Evolutionary conservation across 2,797 vertebrate genomes (phyloP).

Genomic region (Meriones psammophilus): DNA sequence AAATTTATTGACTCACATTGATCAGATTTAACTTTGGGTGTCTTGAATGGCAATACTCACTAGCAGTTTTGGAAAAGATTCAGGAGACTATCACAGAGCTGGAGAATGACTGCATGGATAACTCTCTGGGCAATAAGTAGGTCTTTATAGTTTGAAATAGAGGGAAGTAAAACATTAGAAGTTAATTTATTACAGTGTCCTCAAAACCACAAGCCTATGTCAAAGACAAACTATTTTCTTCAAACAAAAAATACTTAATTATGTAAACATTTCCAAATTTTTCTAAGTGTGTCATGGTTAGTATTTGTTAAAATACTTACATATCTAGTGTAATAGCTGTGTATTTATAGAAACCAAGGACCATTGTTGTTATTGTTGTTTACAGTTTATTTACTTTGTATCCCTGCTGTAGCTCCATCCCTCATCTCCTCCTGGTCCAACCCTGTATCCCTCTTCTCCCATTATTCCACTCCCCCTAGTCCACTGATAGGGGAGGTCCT

Average conservation of each 20-base stretch:
- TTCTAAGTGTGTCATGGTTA: background rate
- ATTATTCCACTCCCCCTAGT: too few species aligned
- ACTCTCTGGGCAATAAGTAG: too few species aligned
- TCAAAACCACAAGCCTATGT: background rate
- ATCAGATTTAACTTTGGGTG: background rate
- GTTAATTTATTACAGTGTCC: background rate
- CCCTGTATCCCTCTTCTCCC: too few species aligned
- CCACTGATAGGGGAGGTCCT: too few species aligned
- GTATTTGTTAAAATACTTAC: background rate
- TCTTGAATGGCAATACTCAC: accelerated
- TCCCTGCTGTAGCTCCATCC: too few species aligned
- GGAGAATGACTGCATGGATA: accelerated
- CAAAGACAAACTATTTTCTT: background rate
- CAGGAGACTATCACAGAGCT: accelerated
- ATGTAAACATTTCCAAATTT: background rate
- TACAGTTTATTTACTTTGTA: too few species aligned
- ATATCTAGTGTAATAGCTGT: background rate
- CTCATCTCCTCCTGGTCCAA: too few species aligned
- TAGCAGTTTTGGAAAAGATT: background rate
- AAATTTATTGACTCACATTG: background rate
- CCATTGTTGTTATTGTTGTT: too few species aligned
- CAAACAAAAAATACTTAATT: constrained; percentile 26
- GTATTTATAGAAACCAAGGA: background rate
- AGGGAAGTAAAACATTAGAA: background rate
- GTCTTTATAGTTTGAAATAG: background rate